These are phyloP conservation scores for Intellagama lesueurii DNA, from an alignment of 2,797 vertebrate genomes.

Conservation along the genomic window DNA sequence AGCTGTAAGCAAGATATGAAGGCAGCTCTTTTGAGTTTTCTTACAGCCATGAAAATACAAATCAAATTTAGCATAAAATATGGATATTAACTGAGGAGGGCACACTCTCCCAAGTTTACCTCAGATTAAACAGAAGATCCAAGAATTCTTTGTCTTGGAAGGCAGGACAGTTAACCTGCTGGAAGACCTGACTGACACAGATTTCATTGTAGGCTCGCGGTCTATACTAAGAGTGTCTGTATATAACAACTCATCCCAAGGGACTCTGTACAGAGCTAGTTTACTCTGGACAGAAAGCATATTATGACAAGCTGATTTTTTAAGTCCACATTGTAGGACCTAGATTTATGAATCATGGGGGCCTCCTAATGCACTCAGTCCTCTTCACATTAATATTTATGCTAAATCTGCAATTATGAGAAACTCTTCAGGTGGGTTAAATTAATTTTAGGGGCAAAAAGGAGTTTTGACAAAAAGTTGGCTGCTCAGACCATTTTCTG, in stretches of 20 bases:
- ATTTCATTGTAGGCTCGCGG: too few relatives aligned
- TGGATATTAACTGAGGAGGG: not conserved
- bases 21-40: not conserved
- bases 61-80: not conserved
- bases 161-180: too few relatives aligned
- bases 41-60: not conserved
- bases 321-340: too few relatives aligned
- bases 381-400: not conserved
- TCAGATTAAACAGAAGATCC: not conserved
- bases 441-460: not conserved
- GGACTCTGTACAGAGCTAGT: too few relatives aligned
- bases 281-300: too few relatives aligned
- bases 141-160: not conserved
- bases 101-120: too few relatives aligned
- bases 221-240: too few relatives aligned
- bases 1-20: not conserved
- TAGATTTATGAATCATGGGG: not conserved
- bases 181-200: too few relatives aligned
- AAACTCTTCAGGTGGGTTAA: not conserved
- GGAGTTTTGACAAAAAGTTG: not conserved
- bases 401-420: not conserved
- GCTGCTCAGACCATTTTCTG: not conserved
- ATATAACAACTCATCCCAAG: too few relatives aligned
- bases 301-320: too few relatives aligned
- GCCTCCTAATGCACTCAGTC: not conserved